Base-by-base conservation (phyloP, 1,140 invertebrate genomes). In the Cephus cinctus region DNA sequence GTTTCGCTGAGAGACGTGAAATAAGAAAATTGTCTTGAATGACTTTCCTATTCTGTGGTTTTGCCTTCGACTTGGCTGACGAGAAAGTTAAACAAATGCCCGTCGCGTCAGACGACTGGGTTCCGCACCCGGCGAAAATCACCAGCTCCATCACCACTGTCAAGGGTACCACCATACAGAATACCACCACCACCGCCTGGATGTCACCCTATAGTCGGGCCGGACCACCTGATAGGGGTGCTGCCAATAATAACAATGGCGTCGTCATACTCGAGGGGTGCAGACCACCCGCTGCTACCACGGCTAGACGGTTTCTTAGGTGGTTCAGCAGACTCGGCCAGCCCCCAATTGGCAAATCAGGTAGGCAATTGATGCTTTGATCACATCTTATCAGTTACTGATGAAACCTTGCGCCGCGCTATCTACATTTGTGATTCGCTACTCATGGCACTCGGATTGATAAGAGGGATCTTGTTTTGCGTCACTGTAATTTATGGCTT, bases 11-110 rank as follows among this genome's bases (percentile, higher is more conserved):
- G n/a, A n/a, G n/a, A n/a, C n/a, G n/a, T n/a, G n/a, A n/a, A n/a
- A n/a, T n/a, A n/a, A n/a, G n/a, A n/a, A n/a, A n/a, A n/a, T n/a
- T n/a, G n/a, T n/a, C n/a, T 65, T 68, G 69, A 59, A 73, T 71
- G 70, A 71, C 69, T 64, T 73, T 73, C 59, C 59, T 69, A 60
- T 70, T 73, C 36, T 70, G 70, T 46, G 69, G 70, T 43, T 68
- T 73, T 44, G 61, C 71, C 57, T 71, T 73, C 57, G 59, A 69
- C 65, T 73, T 65, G 66, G 57, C 63, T 20, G 69, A 67, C 63
- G 60, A 65, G 57, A 71, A 63, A 63, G 56, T 67, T 65, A 70
- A 40, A 60, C 56, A 65, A 57, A 73, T 73, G 71, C 71, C 69
- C 23, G 69, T 72, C 38, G 68, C 60, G 8, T 69, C 71, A 52